These are phyloP conservation scores for Dasysyrphus albostriatus DNA, from an alignment of 2,888 invertebrate species.

Conservation along the genomic window DNA sequence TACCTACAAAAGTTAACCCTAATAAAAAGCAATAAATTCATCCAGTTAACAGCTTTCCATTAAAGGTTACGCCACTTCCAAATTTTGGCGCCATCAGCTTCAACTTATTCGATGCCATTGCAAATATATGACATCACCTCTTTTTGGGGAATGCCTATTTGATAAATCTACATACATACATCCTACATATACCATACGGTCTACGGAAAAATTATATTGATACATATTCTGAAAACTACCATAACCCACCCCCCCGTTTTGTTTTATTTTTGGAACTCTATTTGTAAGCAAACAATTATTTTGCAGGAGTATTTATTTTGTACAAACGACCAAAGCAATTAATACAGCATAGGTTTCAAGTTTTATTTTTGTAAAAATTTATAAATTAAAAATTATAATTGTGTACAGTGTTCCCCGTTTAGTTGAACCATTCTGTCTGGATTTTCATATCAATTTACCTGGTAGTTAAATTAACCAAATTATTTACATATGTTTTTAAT, in stretches of 20 bases:
- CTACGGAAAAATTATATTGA: background rate
- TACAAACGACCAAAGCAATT: too few relatives aligned
- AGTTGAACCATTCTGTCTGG: too few relatives aligned
- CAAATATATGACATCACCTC: constrained; percentile 14
- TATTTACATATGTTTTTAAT: too few relatives aligned
- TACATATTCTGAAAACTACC: background rate
- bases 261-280: background rate
- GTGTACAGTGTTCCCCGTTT: too few relatives aligned
- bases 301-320: background rate
- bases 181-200: background rate
- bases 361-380: too few relatives aligned
- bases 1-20: background rate
- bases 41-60: background rate
- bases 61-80: background rate
- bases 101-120: background rate
- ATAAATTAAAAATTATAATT: too few relatives aligned
- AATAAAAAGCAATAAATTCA: background rate
- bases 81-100: background rate
- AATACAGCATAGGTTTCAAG: too few relatives aligned
- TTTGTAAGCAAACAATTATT: background rate
- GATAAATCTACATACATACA: background rate
- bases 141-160: background rate
- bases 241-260: background rate
- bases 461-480: too few relatives aligned
- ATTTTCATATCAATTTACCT: too few relatives aligned